Percentiles rank a stretch among this genome's conserved stretches.
phyloP scores from a whole-genome alignment of 2,797 vertebrate species.

The Pelochelys cantorii region DNA sequence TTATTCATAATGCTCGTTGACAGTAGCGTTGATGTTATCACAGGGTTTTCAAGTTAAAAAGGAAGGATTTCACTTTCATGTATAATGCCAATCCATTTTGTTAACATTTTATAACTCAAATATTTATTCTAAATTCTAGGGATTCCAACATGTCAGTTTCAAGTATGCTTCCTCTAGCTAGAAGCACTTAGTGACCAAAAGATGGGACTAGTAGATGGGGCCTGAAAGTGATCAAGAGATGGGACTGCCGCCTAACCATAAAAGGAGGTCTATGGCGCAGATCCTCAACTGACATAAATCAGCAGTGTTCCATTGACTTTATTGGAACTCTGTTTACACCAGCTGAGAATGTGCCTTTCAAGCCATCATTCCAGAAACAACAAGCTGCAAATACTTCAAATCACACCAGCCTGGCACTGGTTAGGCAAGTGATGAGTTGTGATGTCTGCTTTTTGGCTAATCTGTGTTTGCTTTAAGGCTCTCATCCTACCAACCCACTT shows the following conservation, averaged over 20 bases:
- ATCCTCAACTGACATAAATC: background rate
- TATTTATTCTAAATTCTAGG: background rate
- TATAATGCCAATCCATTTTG: background rate
- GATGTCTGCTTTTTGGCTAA: background rate
- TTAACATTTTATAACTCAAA: conserved; percentile 22
- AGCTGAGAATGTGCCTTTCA: background rate
- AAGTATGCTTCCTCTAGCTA: background rate
- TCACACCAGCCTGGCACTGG: rapidly evolving
- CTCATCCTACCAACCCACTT: background rate
- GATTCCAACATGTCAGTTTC: background rate
- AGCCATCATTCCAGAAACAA: background rate
- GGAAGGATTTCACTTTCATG: conserved; percentile 17
- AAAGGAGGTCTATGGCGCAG: background rate
- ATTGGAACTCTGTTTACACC: rapidly evolving
- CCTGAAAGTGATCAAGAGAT: background rate
- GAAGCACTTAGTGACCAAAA: background rate
- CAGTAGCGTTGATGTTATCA: conserved; percentile 23
- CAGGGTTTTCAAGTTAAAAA: conserved; percentile 35
- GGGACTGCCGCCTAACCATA: background rate
- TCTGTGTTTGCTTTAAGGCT: background rate
- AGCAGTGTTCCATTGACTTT: background rate
- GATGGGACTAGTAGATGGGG: background rate
- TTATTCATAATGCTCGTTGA: conserved; percentile 31
- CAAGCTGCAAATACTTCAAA: background rate
- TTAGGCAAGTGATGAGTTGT: background rate